Conservation (phyloP, 2,888 invertebrate species). For the Tortrix viridana region DNA sequence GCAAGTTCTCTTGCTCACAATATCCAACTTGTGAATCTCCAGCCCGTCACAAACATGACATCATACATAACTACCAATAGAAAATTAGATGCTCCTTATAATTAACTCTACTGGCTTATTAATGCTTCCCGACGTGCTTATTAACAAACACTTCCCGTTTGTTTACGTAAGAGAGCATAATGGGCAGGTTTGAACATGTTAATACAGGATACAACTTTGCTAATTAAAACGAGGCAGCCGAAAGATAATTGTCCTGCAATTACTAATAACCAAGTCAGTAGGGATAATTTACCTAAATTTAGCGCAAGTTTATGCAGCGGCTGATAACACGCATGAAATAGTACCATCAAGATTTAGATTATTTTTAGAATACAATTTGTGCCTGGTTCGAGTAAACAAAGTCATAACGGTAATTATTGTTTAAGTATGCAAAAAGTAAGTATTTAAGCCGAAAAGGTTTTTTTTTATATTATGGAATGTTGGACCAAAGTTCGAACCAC, state of each 20-base stretch:
- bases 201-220: conserved; percentile 41
- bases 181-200: conserved; percentile 50
- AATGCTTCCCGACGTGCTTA: conserved; percentile 57
- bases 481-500: neutral
- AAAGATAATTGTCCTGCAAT: conserved; percentile 24
- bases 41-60: conserved; percentile 9
- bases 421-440: neutral
- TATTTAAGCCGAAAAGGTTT: neutral
- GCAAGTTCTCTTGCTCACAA: neutral
- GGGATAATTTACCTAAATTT: too few species aligned
- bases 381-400: too few species aligned
- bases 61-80: conserved; percentile 38
- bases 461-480: neutral
- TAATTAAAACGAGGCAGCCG: conserved; percentile 47
- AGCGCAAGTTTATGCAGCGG: too few species aligned
- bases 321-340: too few species aligned
- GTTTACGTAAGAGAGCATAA: conserved; percentile 49
- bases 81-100: conserved; percentile 49
- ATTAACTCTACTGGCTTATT: conserved; percentile 58
- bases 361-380: too few species aligned
- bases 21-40: conserved; percentile 10
- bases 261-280: neutral
- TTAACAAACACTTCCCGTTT: conserved; percentile 55
- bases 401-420: too few species aligned
- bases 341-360: too few species aligned